Percentiles rank a stretch among this genome's conserved stretches.
Conservation (phyloP, 2,888 invertebrate genomes). For the Diarsia dahlii region DNA sequence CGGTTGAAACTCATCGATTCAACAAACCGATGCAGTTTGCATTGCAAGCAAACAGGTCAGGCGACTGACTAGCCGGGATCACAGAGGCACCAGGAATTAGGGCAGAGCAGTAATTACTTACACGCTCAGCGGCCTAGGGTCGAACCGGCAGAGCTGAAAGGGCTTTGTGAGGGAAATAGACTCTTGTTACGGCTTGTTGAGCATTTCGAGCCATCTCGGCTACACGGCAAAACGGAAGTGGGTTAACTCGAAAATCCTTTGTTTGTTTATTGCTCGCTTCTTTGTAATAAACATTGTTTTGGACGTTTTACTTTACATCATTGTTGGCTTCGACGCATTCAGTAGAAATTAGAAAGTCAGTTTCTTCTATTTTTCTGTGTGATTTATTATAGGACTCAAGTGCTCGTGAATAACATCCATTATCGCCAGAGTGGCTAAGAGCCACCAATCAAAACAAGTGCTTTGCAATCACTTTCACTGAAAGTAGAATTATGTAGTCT, state of each 20-base stretch:
- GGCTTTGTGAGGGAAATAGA: conserved; percentile 81
- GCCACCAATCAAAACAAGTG: conserved; percentile 57
- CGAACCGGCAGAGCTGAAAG: conserved; percentile 79
- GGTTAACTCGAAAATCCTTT: conserved; percentile 62
- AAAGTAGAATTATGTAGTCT: conserved; percentile 54
- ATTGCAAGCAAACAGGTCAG: conserved; percentile 76
- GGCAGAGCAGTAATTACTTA: conserved; percentile 85
- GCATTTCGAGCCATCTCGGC: conserved; percentile 70
- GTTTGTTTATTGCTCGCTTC: conserved; percentile 55
- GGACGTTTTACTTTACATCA: conserved; percentile 31
- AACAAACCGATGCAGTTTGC: conserved; percentile 67
- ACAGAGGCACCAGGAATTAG: conserved; percentile 80
- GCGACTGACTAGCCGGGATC: conserved; percentile 70
- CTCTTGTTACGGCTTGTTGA: conserved; percentile 80
- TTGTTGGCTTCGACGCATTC: conserved; percentile 28
- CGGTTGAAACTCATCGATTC: conserved; percentile 60
- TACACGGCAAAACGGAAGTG: conserved; percentile 61
- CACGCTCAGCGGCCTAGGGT: conserved; percentile 75
- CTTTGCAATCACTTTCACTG: conserved; percentile 57
- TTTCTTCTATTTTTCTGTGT: conserved; percentile 41
- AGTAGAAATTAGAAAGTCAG: conserved; percentile 45
- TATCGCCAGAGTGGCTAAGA: conserved; percentile 47
- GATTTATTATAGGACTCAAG: conserved; percentile 44
- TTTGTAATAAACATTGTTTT: conserved; percentile 38
- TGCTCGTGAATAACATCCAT: conserved; percentile 46